These are phyloP conservation scores for Pelosia muscerda DNA, from an alignment of 2,888 invertebrate genomes.

Conservation along the genomic window DNA sequence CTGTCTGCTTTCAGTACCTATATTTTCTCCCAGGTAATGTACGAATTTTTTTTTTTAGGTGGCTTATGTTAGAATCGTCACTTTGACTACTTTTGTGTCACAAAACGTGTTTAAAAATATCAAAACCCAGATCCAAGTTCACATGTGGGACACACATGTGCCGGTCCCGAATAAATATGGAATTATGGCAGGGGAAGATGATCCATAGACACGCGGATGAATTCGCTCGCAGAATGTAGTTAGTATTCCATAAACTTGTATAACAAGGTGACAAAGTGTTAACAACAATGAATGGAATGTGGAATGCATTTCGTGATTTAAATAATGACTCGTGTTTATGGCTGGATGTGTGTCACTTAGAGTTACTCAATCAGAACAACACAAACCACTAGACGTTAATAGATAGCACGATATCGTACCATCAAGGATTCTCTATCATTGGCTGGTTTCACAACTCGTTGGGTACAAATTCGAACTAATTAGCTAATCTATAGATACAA, in stretches of 20 bases:
- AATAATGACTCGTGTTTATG: background rate
- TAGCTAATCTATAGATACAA: background rate
- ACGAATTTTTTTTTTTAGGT: too few species aligned
- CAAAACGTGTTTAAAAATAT: too few species aligned
- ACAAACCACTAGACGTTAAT: background rate
- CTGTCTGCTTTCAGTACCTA: too few species aligned
- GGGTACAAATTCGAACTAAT: background rate
- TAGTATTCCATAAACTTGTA: background rate
- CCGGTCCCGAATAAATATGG: too few species aligned
- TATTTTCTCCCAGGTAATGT: too few species aligned
- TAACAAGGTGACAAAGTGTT: background rate
- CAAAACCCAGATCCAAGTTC: too few species aligned
- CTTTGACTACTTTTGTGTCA: too few species aligned
- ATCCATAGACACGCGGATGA: background rate
- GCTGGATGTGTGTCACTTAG: background rate
- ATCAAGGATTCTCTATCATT: slow-evolving; percentile 5
- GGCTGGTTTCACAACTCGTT: background rate
- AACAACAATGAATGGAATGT: background rate
- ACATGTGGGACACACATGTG: too few species aligned
- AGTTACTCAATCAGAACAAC: slow-evolving; percentile 2
- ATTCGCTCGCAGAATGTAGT: too few species aligned
- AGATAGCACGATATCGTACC: background rate
- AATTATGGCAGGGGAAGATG: too few species aligned
- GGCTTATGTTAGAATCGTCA: too few species aligned
- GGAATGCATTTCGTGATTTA: background rate